phyloP scores from a whole-genome alignment of 2,888 invertebrate species.

The Yponomeuta malinellus region DNA sequence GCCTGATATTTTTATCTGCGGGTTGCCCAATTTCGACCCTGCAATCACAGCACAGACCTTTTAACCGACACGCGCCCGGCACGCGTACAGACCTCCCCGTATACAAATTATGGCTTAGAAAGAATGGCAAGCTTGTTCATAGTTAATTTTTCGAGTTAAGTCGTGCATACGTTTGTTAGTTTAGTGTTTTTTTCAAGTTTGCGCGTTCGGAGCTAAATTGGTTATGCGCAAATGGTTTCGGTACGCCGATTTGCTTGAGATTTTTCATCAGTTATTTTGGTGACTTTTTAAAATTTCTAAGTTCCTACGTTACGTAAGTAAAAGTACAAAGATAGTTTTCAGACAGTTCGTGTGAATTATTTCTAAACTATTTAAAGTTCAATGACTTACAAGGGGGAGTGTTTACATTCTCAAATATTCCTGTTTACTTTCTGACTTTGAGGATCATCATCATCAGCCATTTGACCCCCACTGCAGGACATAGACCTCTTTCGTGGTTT shows the following conservation, averaged over 20 bases:
- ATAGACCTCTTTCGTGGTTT: too few relatives aligned
- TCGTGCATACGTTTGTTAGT: conserved; percentile 69
- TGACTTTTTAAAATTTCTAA: background rate
- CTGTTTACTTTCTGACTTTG: too few relatives aligned
- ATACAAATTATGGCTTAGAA: conserved; percentile 69
- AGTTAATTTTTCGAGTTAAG: conserved; percentile 44
- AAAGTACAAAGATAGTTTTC: too few relatives aligned
- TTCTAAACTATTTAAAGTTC: too few relatives aligned
- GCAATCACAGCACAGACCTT: background rate
- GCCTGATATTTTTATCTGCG: background rate
- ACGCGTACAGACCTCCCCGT: conserved; percentile 31
- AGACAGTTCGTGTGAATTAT: too few relatives aligned
- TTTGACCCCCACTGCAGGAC: too few relatives aligned
- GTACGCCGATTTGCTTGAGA: conserved; percentile 17
- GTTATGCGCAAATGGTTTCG: conserved; percentile 16
- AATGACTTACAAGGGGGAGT: too few relatives aligned
- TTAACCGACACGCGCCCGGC: background rate
- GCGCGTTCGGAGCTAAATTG: conserved; percentile 7
- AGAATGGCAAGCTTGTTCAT: conserved; percentile 41
- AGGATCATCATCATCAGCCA: too few relatives aligned
- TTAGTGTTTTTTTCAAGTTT: conserved; percentile 33
- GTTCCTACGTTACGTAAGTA: too few relatives aligned
- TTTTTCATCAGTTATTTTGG: background rate
- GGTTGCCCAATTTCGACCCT: background rate
- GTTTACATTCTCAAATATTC: too few relatives aligned